Conservation (phyloP, 2,888 invertebrate genomes). For the Acronicta psi region DNA sequence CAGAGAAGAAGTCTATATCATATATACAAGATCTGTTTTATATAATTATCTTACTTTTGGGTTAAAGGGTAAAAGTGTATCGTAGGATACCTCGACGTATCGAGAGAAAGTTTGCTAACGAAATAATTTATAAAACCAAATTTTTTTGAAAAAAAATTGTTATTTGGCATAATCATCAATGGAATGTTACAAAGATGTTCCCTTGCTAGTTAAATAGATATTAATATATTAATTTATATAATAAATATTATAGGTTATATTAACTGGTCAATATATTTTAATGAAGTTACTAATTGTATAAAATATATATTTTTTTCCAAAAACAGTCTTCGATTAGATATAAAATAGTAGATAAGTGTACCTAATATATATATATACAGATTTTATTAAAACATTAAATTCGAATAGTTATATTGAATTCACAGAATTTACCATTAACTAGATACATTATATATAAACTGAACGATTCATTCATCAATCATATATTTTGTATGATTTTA, state of each 20-base stretch:
- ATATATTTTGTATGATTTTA: not conserved
- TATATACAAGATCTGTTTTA: not conserved
- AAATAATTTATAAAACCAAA: no score
- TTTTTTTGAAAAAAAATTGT: not conserved
- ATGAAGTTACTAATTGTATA: slow-evolving; percentile 32
- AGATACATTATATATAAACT: not conserved
- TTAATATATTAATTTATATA: not conserved
- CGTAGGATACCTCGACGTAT: not conserved
- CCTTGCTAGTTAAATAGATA: not conserved
- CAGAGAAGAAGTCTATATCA: no score
- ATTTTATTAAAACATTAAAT: slow-evolving; percentile 16
- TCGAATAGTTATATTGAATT: slow-evolving; percentile 18
- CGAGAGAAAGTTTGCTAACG: not conserved
- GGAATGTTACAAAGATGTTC: slow-evolving; percentile 1
- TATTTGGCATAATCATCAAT: not conserved
- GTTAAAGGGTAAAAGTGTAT: not conserved
- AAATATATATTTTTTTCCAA: slow-evolving; percentile 30
- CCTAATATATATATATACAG: not conserved
- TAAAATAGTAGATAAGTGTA: slow-evolving; percentile 14
- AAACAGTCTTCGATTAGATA: slow-evolving; percentile 55
- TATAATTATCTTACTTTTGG: not conserved
- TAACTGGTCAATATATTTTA: slow-evolving; percentile 14
- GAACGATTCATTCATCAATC: not conserved
- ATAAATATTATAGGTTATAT: not conserved
- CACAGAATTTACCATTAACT: not conserved